These are phyloP conservation scores for Myripristis murdjan DNA, from an alignment of 2,797 vertebrate species.

Conservation along the genomic window DNA sequence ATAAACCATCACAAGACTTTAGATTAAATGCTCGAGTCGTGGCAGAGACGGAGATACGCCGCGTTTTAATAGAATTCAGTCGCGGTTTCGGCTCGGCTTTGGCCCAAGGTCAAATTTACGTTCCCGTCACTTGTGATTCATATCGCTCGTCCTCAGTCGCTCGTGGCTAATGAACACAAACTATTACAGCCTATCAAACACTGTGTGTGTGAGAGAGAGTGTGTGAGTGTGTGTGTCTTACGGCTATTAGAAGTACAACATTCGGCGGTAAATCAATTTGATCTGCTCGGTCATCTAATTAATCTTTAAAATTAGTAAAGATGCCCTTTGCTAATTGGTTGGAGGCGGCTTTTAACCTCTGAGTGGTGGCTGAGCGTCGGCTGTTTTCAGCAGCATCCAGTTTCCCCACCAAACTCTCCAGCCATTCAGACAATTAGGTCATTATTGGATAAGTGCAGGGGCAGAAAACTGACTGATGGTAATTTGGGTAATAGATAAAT, in stretches of 20 bases:
- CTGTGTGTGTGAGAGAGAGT: slow-evolving; percentile 3
- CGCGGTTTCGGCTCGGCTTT: no score
- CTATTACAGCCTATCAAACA: slow-evolving; percentile 11
- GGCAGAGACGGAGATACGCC: not conserved
- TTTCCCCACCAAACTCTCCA: no score
- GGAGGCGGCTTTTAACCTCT: no score
- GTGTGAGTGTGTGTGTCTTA: not conserved
- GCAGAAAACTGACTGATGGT: no score
- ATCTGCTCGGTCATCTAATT: not conserved
- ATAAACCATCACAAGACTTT: slow-evolving; percentile 7
- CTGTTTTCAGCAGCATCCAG: no score
- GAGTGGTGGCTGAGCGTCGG: no score
- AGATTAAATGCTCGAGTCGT: slow-evolving; percentile 11
- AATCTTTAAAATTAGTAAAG: no score
- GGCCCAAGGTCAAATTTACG: not conserved
- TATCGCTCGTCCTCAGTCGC: slow-evolving; percentile 18
- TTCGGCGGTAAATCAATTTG: not conserved
- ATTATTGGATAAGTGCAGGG: no score
- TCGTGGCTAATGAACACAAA: slow-evolving; percentile 28
- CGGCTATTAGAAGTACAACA: no score
- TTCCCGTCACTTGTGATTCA: slow-evolving; percentile 24
- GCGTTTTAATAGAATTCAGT: slow-evolving; percentile 17
- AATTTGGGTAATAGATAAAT: no score
- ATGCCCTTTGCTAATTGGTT: no score
- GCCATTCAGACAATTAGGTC: no score